A percentile compares a stretch with the other conserved stretches of the same genome.
phyloP scores from a whole-genome alignment of 2,113 vertebrate genomes.

The Phrynocephalus versicolor region DNA sequence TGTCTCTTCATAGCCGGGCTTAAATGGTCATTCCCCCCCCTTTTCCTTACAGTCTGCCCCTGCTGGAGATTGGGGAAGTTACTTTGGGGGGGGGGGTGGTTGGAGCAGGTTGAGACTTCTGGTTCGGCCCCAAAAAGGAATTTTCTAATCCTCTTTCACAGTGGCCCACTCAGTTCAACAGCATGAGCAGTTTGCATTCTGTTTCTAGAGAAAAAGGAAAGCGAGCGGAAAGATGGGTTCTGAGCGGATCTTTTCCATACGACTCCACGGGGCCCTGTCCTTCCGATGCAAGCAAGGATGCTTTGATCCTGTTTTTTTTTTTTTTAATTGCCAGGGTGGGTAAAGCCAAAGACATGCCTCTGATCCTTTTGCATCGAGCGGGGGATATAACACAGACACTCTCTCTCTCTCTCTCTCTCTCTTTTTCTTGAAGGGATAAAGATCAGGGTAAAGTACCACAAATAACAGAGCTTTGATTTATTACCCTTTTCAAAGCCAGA shows the following conservation, averaged over 20 bases:
- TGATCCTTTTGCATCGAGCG: slow-evolving; percentile 41
- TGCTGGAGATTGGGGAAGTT: no score
- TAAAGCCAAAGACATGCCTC: slow-evolving; percentile 50
- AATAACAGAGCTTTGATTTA: slow-evolving; percentile 66
- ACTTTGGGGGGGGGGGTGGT: no score
- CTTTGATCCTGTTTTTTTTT: slow-evolving; percentile 18
- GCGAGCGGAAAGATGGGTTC: not conserved
- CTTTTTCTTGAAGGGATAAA: not conserved
- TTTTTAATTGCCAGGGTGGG: slow-evolving; percentile 25
- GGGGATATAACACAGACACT: slow-evolving; percentile 19
- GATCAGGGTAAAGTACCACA: not conserved
- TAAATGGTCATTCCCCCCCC: no score
- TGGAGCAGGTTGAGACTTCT: not conserved
- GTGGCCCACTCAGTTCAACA: no score
- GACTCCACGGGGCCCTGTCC: not conserved
- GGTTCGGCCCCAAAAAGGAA: not conserved
- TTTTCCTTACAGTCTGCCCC: no score
- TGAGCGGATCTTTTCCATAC: not conserved
- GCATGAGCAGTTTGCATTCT: not conserved
- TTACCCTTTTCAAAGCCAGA: slow-evolving; percentile 47
- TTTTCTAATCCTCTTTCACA: not conserved
- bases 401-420: not conserved
- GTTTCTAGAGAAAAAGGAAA: not conserved
- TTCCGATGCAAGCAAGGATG: not conserved
- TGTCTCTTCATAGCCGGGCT: no score